A percentile compares a stretch with the other conserved stretches of the same genome.
Evolutionary conservation across 2,113 vertebrate genomes (phyloP).

Genomic region (Carassius auratus): DNA sequence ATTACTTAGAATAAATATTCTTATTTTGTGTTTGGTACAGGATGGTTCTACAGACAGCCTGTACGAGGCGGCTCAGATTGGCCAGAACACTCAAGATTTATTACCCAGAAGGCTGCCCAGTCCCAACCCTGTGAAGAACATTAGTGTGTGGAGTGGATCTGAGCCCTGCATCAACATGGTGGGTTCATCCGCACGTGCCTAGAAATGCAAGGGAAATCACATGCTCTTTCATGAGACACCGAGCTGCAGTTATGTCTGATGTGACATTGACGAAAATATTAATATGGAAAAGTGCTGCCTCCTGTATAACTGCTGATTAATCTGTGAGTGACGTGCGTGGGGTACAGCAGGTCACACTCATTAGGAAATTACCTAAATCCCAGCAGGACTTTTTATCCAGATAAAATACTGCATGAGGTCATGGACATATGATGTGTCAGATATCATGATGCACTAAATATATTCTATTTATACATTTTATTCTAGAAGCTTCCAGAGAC

Average conservation of each 20-base stretch:
- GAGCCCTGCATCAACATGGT: constrained; percentile 70
- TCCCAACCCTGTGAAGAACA: constrained; percentile 55
- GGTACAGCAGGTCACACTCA: constrained; percentile 9
- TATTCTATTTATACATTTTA: constrained; percentile 45
- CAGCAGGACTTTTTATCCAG: not conserved
- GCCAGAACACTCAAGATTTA: constrained; percentile 63
- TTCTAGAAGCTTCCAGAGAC: constrained; percentile 75
- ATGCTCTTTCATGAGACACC: constrained; percentile 12
- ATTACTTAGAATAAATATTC: not conserved
- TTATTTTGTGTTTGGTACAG: constrained; percentile 63
- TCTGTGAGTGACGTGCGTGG: not conserved
- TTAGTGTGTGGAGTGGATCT: constrained; percentile 59
- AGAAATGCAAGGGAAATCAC: not conserved
- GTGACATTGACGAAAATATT: constrained; percentile 45
- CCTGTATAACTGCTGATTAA: constrained; percentile 51
- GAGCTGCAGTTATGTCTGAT: not conserved
- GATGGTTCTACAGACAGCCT: constrained; percentile 88
- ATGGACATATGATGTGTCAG: not conserved
- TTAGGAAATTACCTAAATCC: constrained; percentile 34
- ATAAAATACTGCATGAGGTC: not conserved
- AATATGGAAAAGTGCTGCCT: constrained; percentile 50
- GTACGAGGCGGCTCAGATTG: constrained; percentile 80
- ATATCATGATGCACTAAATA: not conserved
- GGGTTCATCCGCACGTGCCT: constrained; percentile 57
- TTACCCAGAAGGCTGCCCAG: constrained; percentile 56